Conservation (phyloP, 2,113 vertebrate species). For the Podarcis cretensis region DNA sequence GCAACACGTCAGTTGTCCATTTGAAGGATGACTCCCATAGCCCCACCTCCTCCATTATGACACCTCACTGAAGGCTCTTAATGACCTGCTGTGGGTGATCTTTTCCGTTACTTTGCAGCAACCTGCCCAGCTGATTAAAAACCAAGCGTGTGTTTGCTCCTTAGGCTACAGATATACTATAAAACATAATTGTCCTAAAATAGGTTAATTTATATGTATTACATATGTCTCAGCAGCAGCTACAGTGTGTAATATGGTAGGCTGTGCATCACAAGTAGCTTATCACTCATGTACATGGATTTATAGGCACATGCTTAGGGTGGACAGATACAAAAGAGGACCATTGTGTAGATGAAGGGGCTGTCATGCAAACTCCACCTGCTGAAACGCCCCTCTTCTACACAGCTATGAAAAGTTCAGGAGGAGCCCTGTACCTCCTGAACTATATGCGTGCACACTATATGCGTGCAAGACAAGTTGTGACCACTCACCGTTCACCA, state of each 20-base stretch:
- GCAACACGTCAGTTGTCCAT: not conserved
- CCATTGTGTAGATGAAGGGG: no score
- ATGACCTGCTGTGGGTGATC: not conserved
- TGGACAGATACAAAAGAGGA: no score
- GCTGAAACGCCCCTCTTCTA: no score
- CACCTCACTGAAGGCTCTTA: not conserved
- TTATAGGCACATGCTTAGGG: not conserved
- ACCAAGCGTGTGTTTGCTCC: not conserved
- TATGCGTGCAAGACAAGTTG: not conserved
- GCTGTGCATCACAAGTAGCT: not conserved
- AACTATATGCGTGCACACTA: no score
- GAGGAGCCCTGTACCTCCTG: no score
- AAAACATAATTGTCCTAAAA: not conserved
- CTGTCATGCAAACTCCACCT: no score
- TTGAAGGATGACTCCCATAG: not conserved
- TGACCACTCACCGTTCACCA: not conserved
- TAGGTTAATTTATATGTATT: not conserved
- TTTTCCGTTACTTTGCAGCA: not conserved
- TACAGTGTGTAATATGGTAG: not conserved
- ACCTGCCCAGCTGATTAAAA: no score
- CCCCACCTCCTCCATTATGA: not conserved
- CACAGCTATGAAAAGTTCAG: no score
- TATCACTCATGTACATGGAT: not conserved
- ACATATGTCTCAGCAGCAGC: not conserved
- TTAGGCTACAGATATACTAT: not conserved